A percentile compares a stretch with the other conserved stretches of the same genome.
Conservation (phyloP, 1,140 invertebrate genomes). For the Drosophila truncata region DNA sequence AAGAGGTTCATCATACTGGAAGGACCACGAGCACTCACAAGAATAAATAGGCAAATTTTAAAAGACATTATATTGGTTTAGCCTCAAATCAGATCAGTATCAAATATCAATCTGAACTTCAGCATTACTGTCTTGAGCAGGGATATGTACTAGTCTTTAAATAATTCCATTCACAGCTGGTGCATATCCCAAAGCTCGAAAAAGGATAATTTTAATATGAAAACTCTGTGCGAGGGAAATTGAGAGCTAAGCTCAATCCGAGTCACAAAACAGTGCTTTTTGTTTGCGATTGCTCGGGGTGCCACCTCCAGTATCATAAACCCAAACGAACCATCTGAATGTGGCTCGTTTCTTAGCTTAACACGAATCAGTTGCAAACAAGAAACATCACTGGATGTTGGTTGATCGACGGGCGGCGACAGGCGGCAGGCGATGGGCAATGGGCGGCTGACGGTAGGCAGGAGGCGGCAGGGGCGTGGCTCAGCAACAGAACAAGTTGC, state of each 20-base stretch:
- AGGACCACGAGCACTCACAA: conserved; percentile 27
- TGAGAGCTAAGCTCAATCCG: conserved; percentile 19
- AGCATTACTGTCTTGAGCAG: not conserved
- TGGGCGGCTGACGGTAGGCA: conserved; percentile 33
- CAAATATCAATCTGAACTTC: conserved; percentile 18
- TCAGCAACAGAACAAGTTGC: conserved; percentile 77
- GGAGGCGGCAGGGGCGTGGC: conserved; percentile 33
- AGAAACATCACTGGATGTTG: conserved; percentile 81
- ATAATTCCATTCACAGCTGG: not conserved
- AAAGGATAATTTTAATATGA: too few species aligned
- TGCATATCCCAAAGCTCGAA: not conserved
- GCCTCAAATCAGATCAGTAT: conserved; percentile 15
- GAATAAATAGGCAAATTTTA: not conserved
- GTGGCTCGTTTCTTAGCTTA: conserved; percentile 81
- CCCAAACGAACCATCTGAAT: conserved; percentile 71
- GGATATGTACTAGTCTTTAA: not conserved
- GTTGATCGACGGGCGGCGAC: conserved; percentile 75
- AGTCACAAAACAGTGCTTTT: conserved; percentile 1
- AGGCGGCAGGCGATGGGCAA: conserved; percentile 41
- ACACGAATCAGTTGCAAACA: conserved; percentile 85
- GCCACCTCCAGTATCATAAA: conserved; percentile 81
- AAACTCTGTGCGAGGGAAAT: conserved; percentile 5
- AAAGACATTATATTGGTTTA: not conserved
- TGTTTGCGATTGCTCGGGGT: conserved; percentile 29
- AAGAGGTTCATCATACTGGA: conserved; percentile 85